phyloP scores from a whole-genome alignment of 1,140 invertebrate species.

The Cyclina sinensis region DNA sequence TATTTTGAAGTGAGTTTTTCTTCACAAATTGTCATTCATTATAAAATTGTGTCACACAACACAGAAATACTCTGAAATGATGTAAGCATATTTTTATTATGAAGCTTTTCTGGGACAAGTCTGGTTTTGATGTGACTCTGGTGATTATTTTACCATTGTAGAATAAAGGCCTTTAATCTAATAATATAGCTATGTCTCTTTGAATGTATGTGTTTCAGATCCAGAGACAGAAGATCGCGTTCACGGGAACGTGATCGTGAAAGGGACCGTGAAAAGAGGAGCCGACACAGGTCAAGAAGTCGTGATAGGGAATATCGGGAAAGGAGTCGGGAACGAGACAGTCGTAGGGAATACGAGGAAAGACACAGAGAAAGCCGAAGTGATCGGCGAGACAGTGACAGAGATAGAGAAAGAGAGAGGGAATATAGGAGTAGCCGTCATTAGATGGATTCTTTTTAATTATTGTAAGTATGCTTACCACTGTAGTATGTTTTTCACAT shows the following conservation, averaged over 20 bases:
- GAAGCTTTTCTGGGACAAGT: neutral
- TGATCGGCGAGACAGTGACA: conserved; percentile 82
- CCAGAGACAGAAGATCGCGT: conserved; percentile 86
- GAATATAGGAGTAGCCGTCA: conserved; percentile 77
- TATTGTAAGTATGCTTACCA: conserved; percentile 47
- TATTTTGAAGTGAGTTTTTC: too few species aligned
- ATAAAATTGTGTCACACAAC: neutral
- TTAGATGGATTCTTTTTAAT: conserved; percentile 49
- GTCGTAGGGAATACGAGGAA: conserved; percentile 73
- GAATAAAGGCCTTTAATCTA: too few species aligned
- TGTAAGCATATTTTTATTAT: neutral
- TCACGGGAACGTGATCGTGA: conserved; percentile 92
- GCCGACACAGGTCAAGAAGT: conserved; percentile 87
- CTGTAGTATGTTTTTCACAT: neutral
- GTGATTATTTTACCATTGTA: too few species aligned
- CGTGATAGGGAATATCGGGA: conserved; percentile 87
- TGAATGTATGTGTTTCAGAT: conserved; percentile 61
- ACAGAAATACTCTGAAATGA: neutral
- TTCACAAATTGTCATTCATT: too few species aligned
- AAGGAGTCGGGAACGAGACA: conserved; percentile 90
- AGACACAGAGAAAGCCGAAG: conserved; percentile 81
- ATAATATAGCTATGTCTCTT: neutral
- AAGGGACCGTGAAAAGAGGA: conserved; percentile 87
- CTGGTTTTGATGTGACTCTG: neutral
- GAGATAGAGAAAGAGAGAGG: conserved; percentile 79